Conservation (phyloP, 2,888 invertebrate genomes). For the Gymnoscelis rufifasciata region DNA sequence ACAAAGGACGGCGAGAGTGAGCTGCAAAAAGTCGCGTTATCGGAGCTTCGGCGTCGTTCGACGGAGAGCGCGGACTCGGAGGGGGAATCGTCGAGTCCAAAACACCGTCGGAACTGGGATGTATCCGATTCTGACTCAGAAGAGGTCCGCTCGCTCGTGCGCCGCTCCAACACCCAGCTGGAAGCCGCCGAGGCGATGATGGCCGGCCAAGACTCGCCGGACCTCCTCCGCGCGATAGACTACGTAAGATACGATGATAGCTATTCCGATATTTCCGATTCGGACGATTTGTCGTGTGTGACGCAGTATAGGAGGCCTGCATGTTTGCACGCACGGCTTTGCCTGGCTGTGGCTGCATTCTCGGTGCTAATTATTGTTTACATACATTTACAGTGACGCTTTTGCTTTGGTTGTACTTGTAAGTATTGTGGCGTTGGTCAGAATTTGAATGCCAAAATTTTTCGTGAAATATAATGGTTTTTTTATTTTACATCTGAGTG, state of each 20-base stretch:
- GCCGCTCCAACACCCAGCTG: slow-evolving; percentile 81
- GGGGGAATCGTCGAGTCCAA: slow-evolving; percentile 58
- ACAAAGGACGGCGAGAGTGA: slow-evolving; percentile 56
- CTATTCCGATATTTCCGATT: slow-evolving; percentile 33
- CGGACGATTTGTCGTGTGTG: slow-evolving; percentile 40
- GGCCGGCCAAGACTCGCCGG: slow-evolving; percentile 69
- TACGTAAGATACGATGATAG: slow-evolving; percentile 76
- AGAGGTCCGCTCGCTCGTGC: slow-evolving; percentile 81
- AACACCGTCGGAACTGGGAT: slow-evolving; percentile 57
- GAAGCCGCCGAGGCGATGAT: slow-evolving; percentile 80
- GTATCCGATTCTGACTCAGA: slow-evolving; percentile 83
- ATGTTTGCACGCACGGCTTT: slow-evolving; percentile 62
- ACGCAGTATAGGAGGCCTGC: slow-evolving; percentile 46
- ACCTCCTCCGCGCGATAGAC: slow-evolving; percentile 70
- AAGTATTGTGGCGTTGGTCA: slow-evolving; percentile 70
- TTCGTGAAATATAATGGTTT: too few relatives aligned
- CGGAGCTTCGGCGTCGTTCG: slow-evolving; percentile 66
- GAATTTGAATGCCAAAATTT: slow-evolving; percentile 23
- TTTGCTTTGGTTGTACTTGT: slow-evolving; percentile 66
- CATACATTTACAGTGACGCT: slow-evolving; percentile 73
- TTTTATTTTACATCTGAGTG: neutral
- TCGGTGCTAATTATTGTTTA: slow-evolving; percentile 72
- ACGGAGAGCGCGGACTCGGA: slow-evolving; percentile 67
- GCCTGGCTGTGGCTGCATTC: slow-evolving; percentile 71
- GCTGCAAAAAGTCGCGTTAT: slow-evolving; percentile 60